Conservation (phyloP, 2,113 vertebrate genomes). For the Bubo scandiacus region DNA sequence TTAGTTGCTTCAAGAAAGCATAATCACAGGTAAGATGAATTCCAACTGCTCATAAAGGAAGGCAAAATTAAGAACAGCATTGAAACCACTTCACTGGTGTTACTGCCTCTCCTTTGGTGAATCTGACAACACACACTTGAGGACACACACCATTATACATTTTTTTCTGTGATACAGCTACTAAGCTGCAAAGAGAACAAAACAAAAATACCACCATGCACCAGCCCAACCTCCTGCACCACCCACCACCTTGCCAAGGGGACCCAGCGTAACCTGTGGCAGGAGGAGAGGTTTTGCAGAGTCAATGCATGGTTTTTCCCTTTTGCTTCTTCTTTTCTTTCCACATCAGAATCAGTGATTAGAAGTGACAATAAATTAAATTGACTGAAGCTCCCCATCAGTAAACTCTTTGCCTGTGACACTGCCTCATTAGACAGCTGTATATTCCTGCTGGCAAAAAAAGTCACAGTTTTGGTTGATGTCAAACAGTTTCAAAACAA, state of each 20-base stretch:
- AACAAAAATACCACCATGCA: neutral
- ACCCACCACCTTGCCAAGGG: neutral
- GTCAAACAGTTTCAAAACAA: neutral
- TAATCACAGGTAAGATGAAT: rapidly evolving
- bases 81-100: neutral
- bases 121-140: neutral
- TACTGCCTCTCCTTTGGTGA: neutral
- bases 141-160: neutral
- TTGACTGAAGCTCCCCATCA: neutral
- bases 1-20: neutral
- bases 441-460: neutral
- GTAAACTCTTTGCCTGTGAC: neutral
- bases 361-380: neutral
- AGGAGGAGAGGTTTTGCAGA: neutral
- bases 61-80: neutral
- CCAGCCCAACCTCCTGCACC: neutral
- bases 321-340: neutral
- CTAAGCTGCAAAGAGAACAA: neutral
- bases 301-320: neutral
- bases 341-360: neutral
- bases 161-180: neutral
- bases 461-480: neutral
- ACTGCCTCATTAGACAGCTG: neutral
- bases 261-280: neutral
- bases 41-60: neutral